phyloP scores from a whole-genome alignment of 2,797 vertebrate species.

The Bradypodion pumilum region DNA sequence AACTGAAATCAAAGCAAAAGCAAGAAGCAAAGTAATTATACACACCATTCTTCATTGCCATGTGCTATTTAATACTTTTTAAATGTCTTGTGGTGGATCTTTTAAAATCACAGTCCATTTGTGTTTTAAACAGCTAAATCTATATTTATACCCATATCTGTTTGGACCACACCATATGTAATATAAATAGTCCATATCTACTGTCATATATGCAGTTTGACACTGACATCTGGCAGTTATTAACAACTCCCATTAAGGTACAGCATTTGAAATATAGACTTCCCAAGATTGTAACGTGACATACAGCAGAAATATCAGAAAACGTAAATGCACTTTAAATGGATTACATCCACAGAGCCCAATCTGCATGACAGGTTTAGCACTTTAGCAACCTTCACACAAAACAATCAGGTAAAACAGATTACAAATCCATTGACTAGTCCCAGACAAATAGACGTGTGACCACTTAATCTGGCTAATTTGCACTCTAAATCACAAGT shows the following conservation, averaged over 20 bases:
- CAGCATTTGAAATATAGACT: conserved; percentile 49
- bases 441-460: conserved; percentile 54
- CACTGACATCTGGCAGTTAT: conserved; percentile 35
- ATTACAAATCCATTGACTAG: conserved; percentile 65
- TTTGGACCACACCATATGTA: too few species aligned
- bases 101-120: not conserved
- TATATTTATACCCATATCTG: not conserved
- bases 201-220: not conserved
- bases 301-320: conserved; percentile 63
- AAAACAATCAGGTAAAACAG: conserved; percentile 63
- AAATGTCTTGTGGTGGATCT: not conserved
- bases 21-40: too few species aligned
- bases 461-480: conserved; percentile 61
- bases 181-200: not conserved
- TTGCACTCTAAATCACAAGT: conserved; percentile 63
- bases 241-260: conserved; percentile 31
- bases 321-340: conserved; percentile 66
- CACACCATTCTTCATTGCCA: not conserved
- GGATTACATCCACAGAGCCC: conserved; percentile 63
- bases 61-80: not conserved
- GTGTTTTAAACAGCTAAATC: not conserved
- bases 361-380: conserved; percentile 67
- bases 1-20: not conserved
- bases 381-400: conserved; percentile 68
- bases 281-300: conserved; percentile 66